Evolutionary conservation across 2,888 invertebrate genomes (phyloP).

Genomic region (Erynnis tages): DNA sequence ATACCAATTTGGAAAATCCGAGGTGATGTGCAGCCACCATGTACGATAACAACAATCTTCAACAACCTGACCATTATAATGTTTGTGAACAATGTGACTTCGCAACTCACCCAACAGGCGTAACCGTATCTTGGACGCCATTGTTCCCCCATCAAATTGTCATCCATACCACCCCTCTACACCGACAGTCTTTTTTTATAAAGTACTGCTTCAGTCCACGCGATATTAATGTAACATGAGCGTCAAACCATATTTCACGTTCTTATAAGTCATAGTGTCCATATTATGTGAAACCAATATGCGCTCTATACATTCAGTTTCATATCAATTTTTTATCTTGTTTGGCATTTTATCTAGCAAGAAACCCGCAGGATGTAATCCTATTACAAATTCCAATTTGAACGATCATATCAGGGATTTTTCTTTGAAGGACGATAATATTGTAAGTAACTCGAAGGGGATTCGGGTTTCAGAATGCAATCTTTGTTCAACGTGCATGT

Average conservation of each 20-base stretch:
- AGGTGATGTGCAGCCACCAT: conserved; percentile 55
- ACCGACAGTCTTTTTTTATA: conserved; percentile 56
- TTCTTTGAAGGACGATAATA: conserved; percentile 44
- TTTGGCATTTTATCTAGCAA: conserved; percentile 29
- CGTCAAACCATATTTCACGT: conserved; percentile 36
- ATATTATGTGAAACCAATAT: conserved; percentile 33
- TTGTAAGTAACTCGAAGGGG: conserved; percentile 46
- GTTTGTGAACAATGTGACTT: conserved; percentile 62
- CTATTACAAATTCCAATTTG: conserved; percentile 50
- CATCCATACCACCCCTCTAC: conserved; percentile 56
- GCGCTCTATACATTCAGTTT: conserved; percentile 28
- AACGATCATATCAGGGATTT: conserved; percentile 61
- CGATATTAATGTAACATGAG: conserved; percentile 44
- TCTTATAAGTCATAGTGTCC: conserved; percentile 30
- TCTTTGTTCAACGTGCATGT: conserved; percentile 11
- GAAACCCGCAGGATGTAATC: conserved; percentile 36
- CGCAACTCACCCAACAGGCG: conserved; percentile 70
- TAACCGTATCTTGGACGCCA: conserved; percentile 67
- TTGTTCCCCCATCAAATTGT: conserved; percentile 73
- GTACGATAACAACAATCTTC: conserved; percentile 61
- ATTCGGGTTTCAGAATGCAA: conserved; percentile 13
- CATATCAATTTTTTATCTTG: conserved; percentile 26
- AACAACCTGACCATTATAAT: conserved; percentile 62
- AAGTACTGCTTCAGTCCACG: conserved; percentile 47
- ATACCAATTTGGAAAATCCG: conserved; percentile 46